Conservation (phyloP, 2,888 invertebrate genomes). For the Meganola albula region DNA sequence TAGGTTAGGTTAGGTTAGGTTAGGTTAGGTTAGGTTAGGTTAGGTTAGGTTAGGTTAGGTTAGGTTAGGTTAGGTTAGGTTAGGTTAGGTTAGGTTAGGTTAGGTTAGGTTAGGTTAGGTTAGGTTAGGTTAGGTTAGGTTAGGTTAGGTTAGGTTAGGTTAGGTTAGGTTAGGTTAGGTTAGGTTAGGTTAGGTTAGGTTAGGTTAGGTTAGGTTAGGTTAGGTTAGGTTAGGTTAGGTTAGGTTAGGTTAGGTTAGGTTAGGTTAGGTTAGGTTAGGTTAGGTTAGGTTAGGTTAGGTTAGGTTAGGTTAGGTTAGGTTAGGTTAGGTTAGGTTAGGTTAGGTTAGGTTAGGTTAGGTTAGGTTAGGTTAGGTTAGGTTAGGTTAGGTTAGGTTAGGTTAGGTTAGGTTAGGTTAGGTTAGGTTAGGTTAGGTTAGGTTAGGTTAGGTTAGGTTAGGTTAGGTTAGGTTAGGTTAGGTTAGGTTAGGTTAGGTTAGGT, state of each 20-base stretch:
- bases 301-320: conserved; percentile 6
- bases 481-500: conserved; percentile 17
- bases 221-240: conserved; percentile 16
- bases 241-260: conserved; percentile 14
- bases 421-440: conserved; percentile 20
- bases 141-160: conserved; percentile 18
- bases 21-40: conserved; percentile 15
- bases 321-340: conserved; percentile 4
- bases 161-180: conserved; percentile 17
- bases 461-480: conserved; percentile 14
- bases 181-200: conserved; percentile 14
- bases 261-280: conserved; percentile 11
- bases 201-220: conserved; percentile 19
- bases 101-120: conserved; percentile 15
- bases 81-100: conserved; percentile 8
- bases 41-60: conserved; percentile 11
- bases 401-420: conserved; percentile 22
- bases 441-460: conserved; percentile 10
- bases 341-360: conserved; percentile 15
- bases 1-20: conserved; percentile 16
- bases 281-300: conserved; percentile 4
- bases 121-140: conserved; percentile 17
- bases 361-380: conserved; percentile 20
- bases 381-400: conserved; percentile 22
- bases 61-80: conserved; percentile 13